Evolutionary conservation across 2,113 vertebrate genomes (phyloP), one percentile per base, ranked within the genome.

Genomic region (Nesospiza acunhae): DNA sequence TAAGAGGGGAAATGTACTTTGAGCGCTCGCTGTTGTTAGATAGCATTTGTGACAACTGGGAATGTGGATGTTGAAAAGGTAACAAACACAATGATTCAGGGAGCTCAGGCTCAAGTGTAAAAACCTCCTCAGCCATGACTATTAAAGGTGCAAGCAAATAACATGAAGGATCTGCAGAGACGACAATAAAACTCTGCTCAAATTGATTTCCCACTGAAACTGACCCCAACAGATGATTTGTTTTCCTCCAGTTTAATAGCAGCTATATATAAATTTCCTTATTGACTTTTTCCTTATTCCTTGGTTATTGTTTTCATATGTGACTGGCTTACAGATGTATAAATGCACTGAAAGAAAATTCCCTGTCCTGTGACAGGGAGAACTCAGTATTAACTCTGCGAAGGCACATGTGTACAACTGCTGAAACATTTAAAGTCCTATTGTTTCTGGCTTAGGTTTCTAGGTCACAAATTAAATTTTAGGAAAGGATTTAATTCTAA

Each of bases 201-300:
- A 97, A 93, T 70, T 93, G 87, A 96, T 94, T 96, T 96, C 92
- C 93, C 94, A 94, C 76, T 6, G 37, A 94, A 97, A 84, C 44
- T 58, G 82, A 95, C 79, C 87, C 91, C 63, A 91, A 33, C 84
- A 84, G 93, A 96, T 76, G 72, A 90, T 91, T 93, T 90, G 84
- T 97, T 95, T 96, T 90, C 74, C 91, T 85, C 41, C 21, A 52
- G 59, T 96, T 96, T 95, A 94, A 97, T 93, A 97, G 91, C 81
- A 96, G 80, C 84, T 94, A 79, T 91, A 93, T 93, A 97, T 96
- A 97, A 93, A 95, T 95, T 94, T 96, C 68, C 67, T 97, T 88
- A 85, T 84, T 95, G 94, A 93, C 56, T 94, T 97, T 77, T 86
- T 78, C 79, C 79, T 89, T 95, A 86, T 92, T 95, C 66, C 75